Base-by-base conservation (phyloP, 2,888 invertebrate species). In the Gerosis bhagava region DNA sequence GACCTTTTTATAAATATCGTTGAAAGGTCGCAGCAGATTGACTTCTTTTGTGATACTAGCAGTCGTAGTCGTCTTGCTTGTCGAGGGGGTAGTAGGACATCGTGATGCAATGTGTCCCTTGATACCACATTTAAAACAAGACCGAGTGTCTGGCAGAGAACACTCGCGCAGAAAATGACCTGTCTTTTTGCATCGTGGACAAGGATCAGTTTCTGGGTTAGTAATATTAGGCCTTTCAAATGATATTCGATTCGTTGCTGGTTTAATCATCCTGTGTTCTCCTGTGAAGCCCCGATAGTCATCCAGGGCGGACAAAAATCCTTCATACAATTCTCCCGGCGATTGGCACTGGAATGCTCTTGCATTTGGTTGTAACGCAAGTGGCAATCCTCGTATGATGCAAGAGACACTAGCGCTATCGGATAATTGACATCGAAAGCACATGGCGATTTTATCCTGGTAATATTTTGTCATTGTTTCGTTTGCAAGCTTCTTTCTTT, bases 381-480 rank as follows among this genome's bases (percentile, higher is more conserved):
- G 3, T 0, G 43, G 43, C 2, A 43, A 7, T 0, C 50, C 53
- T 3, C 50, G 41, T 7, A 53, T 50, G 2, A 50, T 48, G 21
- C 53, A 53, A 0, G 53, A 53, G 0, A 50, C 47, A 8, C 17
- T 50, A 1, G 50, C 53, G 3, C 1, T n/a, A 17, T 63, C 53
- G 0, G 31, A 31, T 5, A 31, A n/a, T 16, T 31, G n/a, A 10
- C 31, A 31, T 1, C 31, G 16, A 3, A 31, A 31, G n/a, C 31
- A 31, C 31, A 31, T 54, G 26, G 63, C 53, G 6, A 35, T 1
- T 50, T 65, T 67, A 1, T 65, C 62, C 5, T 67, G 65, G n/a
- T 60, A 64, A 21, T 65, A 66, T 26, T 65, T 59, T 0, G 60
- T 63, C 62, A 64, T 63, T 0, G 29, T 46, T 39, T 63, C 57